Conservation (phyloP, 2,113 vertebrate genomes). For the Pleuronectes platessa region DNA sequence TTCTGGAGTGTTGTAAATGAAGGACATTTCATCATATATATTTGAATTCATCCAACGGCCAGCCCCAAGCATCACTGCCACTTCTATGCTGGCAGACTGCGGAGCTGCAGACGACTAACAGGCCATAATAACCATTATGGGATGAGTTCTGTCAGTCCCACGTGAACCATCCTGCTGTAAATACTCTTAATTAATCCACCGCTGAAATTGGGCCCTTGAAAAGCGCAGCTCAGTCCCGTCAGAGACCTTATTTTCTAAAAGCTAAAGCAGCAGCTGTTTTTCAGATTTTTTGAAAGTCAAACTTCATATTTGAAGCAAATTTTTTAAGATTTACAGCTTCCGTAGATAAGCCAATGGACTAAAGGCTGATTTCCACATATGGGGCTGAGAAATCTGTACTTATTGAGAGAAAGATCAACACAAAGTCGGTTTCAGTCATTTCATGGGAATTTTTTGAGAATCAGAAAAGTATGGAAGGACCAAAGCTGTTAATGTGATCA, state of each 20-base stretch:
- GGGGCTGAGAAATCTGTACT: not conserved
- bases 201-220: not conserved
- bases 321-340: not conserved
- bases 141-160: not conserved
- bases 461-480: not conserved
- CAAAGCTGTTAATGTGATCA: not conserved
- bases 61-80: not conserved
- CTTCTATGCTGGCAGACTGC: not conserved
- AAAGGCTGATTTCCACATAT: not conserved
- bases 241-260: not conserved
- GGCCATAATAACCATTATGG: not conserved
- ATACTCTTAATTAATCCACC: not conserved
- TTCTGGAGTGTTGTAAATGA: too few species aligned
- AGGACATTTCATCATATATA: not conserved
- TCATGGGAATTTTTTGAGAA: not conserved
- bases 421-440: not conserved
- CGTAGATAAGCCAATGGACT: not conserved
- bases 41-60: not conserved
- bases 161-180: not conserved
- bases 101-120: not conserved
- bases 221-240: too few species aligned
- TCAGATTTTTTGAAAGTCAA: not conserved
- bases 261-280: not conserved
- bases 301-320: not conserved
- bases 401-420: not conserved